Conservation (phyloP, 2,888 invertebrate genomes). For the Ormia ochracea region DNA sequence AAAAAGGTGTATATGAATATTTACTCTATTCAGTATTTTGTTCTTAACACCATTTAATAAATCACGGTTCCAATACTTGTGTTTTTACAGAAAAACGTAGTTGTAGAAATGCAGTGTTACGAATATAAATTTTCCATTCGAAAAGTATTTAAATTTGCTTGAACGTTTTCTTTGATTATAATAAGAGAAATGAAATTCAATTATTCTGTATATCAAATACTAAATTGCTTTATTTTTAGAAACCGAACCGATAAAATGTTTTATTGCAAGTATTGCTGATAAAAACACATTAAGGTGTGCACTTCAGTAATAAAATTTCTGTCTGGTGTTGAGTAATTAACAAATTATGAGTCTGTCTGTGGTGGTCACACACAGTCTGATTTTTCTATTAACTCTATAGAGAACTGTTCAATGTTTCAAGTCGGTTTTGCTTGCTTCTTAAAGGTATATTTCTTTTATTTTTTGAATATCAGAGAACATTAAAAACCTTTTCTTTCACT, state of each 20-base stretch:
- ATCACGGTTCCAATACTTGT: background rate
- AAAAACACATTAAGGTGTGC: background rate
- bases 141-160: background rate
- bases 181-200: background rate
- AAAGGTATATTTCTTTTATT: no score
- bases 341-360: no score
- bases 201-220: background rate
- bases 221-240: background rate
- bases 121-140: background rate
- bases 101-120: background rate
- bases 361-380: no score
- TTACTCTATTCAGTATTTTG: conserved; percentile 16
- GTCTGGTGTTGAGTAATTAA: no score
- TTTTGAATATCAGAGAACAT: no score
- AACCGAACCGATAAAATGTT: background rate
- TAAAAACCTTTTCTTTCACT: no score
- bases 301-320: background rate
- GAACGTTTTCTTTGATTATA: background rate
- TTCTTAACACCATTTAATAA: conserved; percentile 15
- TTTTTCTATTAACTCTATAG: no score
- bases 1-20: no score
- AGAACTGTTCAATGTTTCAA: no score
- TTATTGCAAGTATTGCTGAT: background rate
- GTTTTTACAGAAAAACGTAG: background rate
- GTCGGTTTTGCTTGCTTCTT: no score